Evolutionary conservation across 2,888 invertebrate genomes (phyloP).

Genomic region (Acronicta leporina): DNA sequence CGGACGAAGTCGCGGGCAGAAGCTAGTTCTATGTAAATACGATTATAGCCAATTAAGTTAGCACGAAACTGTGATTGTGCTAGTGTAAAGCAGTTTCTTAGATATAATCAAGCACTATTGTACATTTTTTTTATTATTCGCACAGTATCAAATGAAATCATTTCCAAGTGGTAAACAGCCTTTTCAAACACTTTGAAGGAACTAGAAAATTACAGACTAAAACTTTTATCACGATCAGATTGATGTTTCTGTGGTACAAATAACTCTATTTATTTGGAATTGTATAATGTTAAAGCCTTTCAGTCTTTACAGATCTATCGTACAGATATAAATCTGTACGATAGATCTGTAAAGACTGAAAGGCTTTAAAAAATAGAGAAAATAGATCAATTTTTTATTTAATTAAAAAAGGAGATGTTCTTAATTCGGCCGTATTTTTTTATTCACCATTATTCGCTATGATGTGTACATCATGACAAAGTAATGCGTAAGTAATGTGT

Average conservation of each 20-base stretch:
- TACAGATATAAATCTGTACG: not conserved
- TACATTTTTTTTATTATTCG: conserved; percentile 19
- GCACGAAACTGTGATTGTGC: conserved; percentile 42
- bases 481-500: no score
- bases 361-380: conserved; percentile 1
- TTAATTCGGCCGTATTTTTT: no score
- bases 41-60: conserved; percentile 45
- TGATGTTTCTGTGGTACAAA: conserved; percentile 28
- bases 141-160: conserved; percentile 25
- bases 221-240: conserved; percentile 47
- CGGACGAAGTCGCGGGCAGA: no score
- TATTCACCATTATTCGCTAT: no score
- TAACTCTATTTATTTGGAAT: conserved; percentile 43
- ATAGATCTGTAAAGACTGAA: not conserved
- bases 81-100: conserved; percentile 25
- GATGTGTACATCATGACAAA: no score
- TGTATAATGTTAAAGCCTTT: conserved; percentile 12
- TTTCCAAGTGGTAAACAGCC: conserved; percentile 28
- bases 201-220: conserved; percentile 42
- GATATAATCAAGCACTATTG: conserved; percentile 36
- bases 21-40: conserved; percentile 45
- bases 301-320: no score
- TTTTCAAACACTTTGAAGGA: conserved; percentile 35
- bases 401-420: no score
- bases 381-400: conserved; percentile 5